phyloP scores from a whole-genome alignment of 2,797 vertebrate genomes.

The Diceros bicornis region DNA sequence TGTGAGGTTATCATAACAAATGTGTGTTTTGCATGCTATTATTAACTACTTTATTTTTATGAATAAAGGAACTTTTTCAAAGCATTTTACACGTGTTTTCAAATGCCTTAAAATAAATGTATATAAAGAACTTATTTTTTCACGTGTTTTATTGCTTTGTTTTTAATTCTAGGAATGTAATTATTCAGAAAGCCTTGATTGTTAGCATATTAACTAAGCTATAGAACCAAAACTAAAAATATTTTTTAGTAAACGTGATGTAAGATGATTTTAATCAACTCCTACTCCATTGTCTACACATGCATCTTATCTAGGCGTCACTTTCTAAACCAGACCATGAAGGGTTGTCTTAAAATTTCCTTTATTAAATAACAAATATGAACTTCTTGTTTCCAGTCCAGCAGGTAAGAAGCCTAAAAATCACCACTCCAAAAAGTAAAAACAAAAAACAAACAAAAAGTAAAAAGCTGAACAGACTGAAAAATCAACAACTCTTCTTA shows the following conservation, averaged over 20 bases:
- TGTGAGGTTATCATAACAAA: not conserved
- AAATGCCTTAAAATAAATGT: not conserved
- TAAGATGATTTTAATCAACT: not conserved
- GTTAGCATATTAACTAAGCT: not conserved
- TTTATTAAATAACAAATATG: not conserved
- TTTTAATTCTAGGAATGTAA: not conserved
- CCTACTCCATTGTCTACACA: not conserved
- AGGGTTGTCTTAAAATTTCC: not conserved
- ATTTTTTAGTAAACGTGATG: not conserved
- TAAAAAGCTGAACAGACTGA: not conserved
- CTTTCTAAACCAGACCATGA: not conserved
- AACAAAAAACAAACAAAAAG: not conserved
- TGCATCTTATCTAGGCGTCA: not conserved
- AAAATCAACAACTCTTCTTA: not conserved
- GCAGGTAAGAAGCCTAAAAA: not conserved
- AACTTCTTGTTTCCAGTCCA: not conserved
- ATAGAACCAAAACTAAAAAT: not conserved
- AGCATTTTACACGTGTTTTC: not conserved
- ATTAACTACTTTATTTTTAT: constrained; percentile 16
- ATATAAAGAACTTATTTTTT: not conserved
- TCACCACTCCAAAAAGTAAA: not conserved
- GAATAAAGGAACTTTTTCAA: not conserved
- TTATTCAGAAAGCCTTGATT: not conserved
- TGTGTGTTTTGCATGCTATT: not conserved
- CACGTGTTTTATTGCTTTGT: not conserved